A percentile compares a stretch with the other conserved stretches of the same genome.
Conservation (phyloP, 2,113 vertebrate genomes). For the Dipodomys stephensi region DNA sequence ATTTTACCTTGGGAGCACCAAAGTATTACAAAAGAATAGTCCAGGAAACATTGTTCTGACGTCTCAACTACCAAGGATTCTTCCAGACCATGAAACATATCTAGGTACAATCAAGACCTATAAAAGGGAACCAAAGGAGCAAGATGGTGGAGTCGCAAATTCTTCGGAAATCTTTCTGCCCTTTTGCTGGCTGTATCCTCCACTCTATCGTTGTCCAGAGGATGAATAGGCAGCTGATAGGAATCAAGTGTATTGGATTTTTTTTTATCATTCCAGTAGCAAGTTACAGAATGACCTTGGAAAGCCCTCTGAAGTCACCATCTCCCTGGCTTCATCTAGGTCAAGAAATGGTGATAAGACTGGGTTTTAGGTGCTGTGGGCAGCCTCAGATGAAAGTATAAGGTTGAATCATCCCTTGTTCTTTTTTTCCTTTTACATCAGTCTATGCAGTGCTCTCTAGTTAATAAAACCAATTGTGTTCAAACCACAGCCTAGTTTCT, state of each 20-base stretch:
- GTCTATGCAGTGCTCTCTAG: conserved; percentile 9
- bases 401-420: conserved; percentile 59
- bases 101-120: background rate
- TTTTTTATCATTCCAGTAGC: conserved; percentile 66
- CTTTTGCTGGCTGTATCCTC: background rate
- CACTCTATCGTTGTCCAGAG: background rate
- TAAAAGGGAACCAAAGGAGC: background rate
- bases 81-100: conserved; percentile 13
- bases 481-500: conserved; percentile 60
- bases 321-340: conserved; percentile 57
- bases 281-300: conserved; percentile 73
- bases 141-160: background rate
- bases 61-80: conserved; percentile 17
- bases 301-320: conserved; percentile 46
- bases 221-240: background rate
- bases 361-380: conserved; percentile 61
- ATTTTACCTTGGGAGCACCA: background rate
- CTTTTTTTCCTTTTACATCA: conserved; percentile 43
- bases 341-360: conserved; percentile 72
- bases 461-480: conserved; percentile 76
- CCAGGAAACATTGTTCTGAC: background rate
- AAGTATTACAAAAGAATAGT: background rate
- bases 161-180: background rate
- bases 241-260: conserved; percentile 69
- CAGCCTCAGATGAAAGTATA: conserved; percentile 56